These are phyloP conservation scores for Ormyrus pomaceus DNA, from an alignment of 2,888 invertebrate species.

Conservation along the genomic window DNA sequence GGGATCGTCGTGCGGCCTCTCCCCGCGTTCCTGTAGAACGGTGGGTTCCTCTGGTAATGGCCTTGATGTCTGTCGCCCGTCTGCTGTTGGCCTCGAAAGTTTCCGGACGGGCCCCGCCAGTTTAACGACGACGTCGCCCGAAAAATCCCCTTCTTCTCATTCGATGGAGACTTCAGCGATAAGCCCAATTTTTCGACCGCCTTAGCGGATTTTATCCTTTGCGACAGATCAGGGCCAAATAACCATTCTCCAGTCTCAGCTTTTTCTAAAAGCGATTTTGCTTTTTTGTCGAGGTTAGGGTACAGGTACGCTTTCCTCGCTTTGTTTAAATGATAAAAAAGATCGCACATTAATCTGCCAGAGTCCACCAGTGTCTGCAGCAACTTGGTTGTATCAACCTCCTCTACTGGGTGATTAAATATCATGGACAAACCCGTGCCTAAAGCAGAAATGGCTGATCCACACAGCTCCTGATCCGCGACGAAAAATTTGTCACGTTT, in stretches of 20 bases:
- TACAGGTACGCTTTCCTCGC: conserved; percentile 16
- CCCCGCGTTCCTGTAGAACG: not conserved
- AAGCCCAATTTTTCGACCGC: conserved; percentile 8
- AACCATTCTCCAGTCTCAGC: not conserved
- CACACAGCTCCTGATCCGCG: not conserved
- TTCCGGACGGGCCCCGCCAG: conserved; percentile 8
- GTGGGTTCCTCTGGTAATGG: no score
- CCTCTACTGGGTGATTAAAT: not conserved
- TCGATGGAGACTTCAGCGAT: not conserved
- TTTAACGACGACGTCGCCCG: not conserved
- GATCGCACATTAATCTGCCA: conserved; percentile 7
- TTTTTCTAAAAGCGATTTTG: not conserved
- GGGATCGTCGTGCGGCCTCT: not conserved
- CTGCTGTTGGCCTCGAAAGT: not conserved
- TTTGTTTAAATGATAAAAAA: conserved; percentile 1
- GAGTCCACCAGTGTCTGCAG: not conserved
- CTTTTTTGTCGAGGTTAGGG: conserved; percentile 11
- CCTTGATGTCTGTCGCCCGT: not conserved
- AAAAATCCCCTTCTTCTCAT: not conserved
- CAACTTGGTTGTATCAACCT: not conserved
- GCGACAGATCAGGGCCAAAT: conserved; percentile 1
- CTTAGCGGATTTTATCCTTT: conserved; percentile 15
- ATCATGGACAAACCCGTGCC: not conserved
- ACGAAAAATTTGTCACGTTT: no score
- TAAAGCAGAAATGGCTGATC: not conserved